Conservation (phyloP, 2,888 invertebrate genomes). For the Ennomos quercinarius region DNA sequence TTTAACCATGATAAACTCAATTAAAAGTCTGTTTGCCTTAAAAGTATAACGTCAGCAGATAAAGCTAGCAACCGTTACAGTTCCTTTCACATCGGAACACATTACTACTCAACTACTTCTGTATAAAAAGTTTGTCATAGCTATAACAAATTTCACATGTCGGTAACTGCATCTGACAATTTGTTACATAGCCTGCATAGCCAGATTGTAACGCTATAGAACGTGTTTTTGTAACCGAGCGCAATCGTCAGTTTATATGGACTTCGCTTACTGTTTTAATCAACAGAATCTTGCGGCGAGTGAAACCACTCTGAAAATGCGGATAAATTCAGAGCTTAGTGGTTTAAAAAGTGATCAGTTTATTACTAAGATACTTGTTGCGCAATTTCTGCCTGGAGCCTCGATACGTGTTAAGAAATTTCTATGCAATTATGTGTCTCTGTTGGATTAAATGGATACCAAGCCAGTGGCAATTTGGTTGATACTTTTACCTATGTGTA, state of each 20-base stretch:
- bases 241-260: too few relatives aligned
- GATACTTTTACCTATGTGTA: not conserved
- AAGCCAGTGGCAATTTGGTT: not conserved
- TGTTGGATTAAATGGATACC: constrained; percentile 7
- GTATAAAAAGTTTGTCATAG: too few relatives aligned
- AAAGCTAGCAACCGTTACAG: too few relatives aligned
- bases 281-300: constrained; percentile 9
- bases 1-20: too few relatives aligned
- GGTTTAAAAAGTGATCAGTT: constrained; percentile 46
- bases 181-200: constrained; percentile 1
- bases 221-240: too few relatives aligned
- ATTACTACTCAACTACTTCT: too few relatives aligned
- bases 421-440: constrained; percentile 10
- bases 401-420: constrained; percentile 19
- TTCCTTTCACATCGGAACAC: too few relatives aligned
- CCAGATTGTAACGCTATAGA: too few relatives aligned
- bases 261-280: constrained; percentile 8
- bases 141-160: too few relatives aligned
- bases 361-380: constrained; percentile 33
- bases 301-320: constrained; percentile 61
- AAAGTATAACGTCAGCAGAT: too few relatives aligned
- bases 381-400: constrained; percentile 14
- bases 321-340: constrained; percentile 45
- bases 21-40: too few relatives aligned
- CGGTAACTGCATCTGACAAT: not conserved